Conservation (phyloP, 2,113 vertebrate species). For the Leucopternis melanops region DNA sequence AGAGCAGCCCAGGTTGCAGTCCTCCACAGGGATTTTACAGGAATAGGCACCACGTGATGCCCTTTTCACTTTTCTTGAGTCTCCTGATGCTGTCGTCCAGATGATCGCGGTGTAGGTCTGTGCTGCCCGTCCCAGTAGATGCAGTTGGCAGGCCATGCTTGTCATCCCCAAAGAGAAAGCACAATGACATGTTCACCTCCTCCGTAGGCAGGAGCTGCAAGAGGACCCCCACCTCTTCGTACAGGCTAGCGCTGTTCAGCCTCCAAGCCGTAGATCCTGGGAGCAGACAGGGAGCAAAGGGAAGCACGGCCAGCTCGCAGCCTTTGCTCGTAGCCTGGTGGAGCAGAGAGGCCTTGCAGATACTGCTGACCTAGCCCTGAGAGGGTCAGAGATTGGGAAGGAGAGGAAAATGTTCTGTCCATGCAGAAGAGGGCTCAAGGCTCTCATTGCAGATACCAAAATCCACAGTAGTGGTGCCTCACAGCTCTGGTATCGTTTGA, state of each 20-base stretch:
- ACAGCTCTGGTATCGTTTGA: neutral
- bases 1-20: neutral
- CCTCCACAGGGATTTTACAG: neutral
- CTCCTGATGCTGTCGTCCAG: neutral
- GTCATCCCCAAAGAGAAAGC: neutral
- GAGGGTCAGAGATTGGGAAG: neutral
- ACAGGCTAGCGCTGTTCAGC: neutral
- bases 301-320: neutral
- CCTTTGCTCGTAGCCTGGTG: neutral
- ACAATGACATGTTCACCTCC: neutral
- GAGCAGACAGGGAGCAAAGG: neutral
- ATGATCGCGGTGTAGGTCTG: neutral
- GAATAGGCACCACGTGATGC: neutral
- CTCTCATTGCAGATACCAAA: neutral
- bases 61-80: neutral
- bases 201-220: neutral
- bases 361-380: neutral
- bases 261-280: neutral
- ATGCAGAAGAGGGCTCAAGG: neutral
- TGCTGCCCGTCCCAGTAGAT: neutral
- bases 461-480: neutral
- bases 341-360: neutral
- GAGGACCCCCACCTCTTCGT: neutral
- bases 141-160: neutral
- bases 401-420: neutral